Base-by-base conservation (phyloP, 2,113 vertebrate genomes). In the Progne subis region DNA sequence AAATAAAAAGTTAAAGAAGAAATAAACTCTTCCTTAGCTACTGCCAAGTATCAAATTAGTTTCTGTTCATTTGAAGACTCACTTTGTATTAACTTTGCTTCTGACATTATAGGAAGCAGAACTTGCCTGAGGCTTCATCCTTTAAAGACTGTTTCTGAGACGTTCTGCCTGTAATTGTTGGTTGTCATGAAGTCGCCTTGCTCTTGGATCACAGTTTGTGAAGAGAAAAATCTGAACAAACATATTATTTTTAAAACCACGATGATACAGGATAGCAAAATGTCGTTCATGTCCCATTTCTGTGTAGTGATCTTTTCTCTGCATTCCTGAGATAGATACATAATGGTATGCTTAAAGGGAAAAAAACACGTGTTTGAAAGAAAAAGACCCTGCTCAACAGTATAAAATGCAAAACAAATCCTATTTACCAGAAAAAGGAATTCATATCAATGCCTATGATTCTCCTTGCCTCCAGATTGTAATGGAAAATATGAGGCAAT, bases 51-150 rank as follows among this genome's bases (percentile, higher is more conserved):
- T 97, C 95, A 95, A 94, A 98, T 97, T 97, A 98, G 95, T 96
- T 98, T 97, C 97, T 96, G 67, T 95, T 98, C 97, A 98, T 98
- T 95, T 98, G 97, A 97, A 97, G 95, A 96, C 93, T 91, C 46
- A 94, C 91, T 98, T 97, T 96, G 91, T 97, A 97, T 97, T 97
- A 97, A 97, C 96, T 97, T 98, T 93, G 92, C 76, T 88, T 94
- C 90, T 96, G 96, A 97, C 96, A 95, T 92, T 92, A 93, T 74
- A 97, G 92, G 96, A 98, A 98, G 97, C 95, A 97, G 92, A 97
- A 97, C 84, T 95, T 97, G 97, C 96, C 96, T 97, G 71, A 92
- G 93, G 96, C 97, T 92, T 94, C 95, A 97, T 97, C 92, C 96
- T 97, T 97, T 96, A 94, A 94, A 98, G 82, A 90, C 93, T 92